phyloP scores from a whole-genome alignment of 1,140 invertebrate genomes.

The Ditylenchus dipsaci region DNA sequence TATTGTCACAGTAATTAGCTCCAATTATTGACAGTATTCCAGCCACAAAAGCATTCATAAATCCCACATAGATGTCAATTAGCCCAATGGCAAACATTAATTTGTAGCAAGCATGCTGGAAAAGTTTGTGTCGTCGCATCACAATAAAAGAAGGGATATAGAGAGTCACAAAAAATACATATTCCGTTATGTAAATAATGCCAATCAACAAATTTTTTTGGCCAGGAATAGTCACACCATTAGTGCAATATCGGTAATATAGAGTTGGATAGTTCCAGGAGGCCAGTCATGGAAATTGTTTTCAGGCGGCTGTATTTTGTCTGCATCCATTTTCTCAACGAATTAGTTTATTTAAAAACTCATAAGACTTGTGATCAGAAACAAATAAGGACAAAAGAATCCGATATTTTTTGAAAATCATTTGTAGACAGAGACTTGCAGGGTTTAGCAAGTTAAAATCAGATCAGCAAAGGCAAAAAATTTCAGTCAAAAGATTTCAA shows the following conservation, averaged over 20 bases:
- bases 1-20: too few relatives aligned
- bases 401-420: too few relatives aligned
- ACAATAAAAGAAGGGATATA: background rate
- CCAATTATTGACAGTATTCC: background rate
- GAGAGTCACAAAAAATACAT: background rate
- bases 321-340: too few relatives aligned
- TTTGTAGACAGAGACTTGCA: too few relatives aligned
- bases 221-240: background rate
- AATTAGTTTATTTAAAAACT: too few relatives aligned
- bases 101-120: background rate
- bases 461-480: too few relatives aligned
- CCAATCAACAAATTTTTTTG: background rate
- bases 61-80: background rate
- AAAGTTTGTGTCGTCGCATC: background rate
- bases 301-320: too few relatives aligned
- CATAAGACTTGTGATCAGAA: too few relatives aligned
- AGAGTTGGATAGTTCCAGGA: background rate
- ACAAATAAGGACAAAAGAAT: too few relatives aligned
- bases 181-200: background rate
- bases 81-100: background rate
- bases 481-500: too few relatives aligned
- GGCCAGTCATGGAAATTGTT: too few relatives aligned
- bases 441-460: too few relatives aligned
- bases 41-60: background rate
- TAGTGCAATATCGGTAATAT: background rate